Conservation (phyloP, 1,140 invertebrate genomes). For the Drosophila nigrodunni region DNA sequence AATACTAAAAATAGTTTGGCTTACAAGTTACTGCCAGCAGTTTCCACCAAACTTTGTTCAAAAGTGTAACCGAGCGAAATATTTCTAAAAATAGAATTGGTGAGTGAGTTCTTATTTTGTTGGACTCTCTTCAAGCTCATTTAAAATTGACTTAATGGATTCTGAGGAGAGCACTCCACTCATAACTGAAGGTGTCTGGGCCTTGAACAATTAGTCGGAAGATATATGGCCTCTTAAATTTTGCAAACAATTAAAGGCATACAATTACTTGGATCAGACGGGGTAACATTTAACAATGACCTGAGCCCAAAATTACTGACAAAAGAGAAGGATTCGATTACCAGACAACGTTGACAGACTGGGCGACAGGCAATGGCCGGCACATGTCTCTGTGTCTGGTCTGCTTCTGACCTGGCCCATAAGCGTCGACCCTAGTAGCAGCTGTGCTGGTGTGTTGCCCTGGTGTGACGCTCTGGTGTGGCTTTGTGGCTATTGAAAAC, state of each 20-base stretch:
- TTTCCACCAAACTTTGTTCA: neutral
- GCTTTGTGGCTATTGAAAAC: slow-evolving; percentile 48
- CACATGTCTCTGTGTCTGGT: slow-evolving; percentile 15
- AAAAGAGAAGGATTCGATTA: slow-evolving; percentile 55
- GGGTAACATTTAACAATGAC: slow-evolving; percentile 33
- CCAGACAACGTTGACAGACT: slow-evolving; percentile 39
- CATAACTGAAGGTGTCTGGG: slow-evolving; percentile 7
- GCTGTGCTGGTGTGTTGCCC: neutral
- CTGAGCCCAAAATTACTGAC: slow-evolving; percentile 18
- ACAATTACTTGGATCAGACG: slow-evolving; percentile 34
- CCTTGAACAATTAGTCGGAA: slow-evolving; percentile 38
- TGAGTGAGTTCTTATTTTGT: no score
- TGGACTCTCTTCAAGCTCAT: neutral
- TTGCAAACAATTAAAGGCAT: slow-evolving; percentile 59
- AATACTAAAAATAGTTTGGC: neutral
- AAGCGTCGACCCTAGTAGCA: slow-evolving; percentile 1
- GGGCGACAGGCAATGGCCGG: slow-evolving; percentile 22
- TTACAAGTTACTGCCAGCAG: neutral
- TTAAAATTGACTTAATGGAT: neutral
- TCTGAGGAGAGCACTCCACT: neutral
- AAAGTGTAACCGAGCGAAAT: no score
- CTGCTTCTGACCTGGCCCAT: neutral
- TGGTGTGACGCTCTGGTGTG: slow-evolving; percentile 17
- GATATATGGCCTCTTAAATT: slow-evolving; percentile 51
- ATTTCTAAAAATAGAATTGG: no score